Evolutionary conservation across 2,888 invertebrate genomes (phyloP), one percentile per base, ranked within the genome.

Genomic region (Hirtodrosophila alboralis): DNA sequence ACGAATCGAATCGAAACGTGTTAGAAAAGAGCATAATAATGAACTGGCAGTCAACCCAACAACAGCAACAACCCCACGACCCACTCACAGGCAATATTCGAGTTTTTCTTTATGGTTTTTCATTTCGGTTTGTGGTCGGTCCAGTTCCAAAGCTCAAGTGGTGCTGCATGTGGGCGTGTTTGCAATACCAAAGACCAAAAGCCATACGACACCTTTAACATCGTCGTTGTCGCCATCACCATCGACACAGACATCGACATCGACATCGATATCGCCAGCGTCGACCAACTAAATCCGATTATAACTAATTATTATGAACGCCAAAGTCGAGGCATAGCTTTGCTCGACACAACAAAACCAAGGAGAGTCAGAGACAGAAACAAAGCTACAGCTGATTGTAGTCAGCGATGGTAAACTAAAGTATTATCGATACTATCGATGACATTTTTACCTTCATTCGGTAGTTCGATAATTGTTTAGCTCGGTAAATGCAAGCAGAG

Each of bases 231-330:
- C 18, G 18, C 18, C 18, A 18, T 18, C 18, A 2, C 26, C 38
- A 23, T 23, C 23, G 2, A 3, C 23, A 23, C 8, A 2, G 13
- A 6, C 26, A 51, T 40, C 31, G 10, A 3, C 30, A 31, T 40
- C 40, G 54, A 30, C 59, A 62, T 52, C 36, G 52, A 18, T 51
- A 51, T 23, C 62, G 45, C 27, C 65, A 47, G 28, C 60, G n/a
- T 36, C 51, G 51, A 61, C 44, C 81, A 66, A 76, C 77, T 54
- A 84, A 85, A 86, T 87, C 87, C 87, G 85, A 86, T 86, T 86
- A 87, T 86, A 81, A 86, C 87, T 86, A 86, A 86, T 86, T 86
- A 86, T 86, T 81, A 73, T 84, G 86, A 83, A 71, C 83, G 66
- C 57, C 51, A 72, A 66, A 53, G 48, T 59, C 40, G 27, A 57